These are phyloP conservation scores for Macrophya alboannulata DNA, from an alignment of 2,888 invertebrate species.

Conservation along the genomic window DNA sequence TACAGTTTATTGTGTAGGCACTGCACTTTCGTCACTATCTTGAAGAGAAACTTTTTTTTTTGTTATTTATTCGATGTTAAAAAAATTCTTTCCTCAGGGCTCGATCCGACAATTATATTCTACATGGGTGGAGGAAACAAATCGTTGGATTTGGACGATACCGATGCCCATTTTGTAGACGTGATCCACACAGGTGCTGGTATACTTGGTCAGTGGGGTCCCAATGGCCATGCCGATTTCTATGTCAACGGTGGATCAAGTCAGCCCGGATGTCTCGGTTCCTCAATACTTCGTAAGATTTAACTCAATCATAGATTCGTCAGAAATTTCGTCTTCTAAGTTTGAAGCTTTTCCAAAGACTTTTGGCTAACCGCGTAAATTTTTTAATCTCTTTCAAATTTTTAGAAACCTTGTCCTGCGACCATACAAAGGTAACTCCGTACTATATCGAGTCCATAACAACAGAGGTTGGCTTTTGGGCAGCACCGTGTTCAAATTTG, in stretches of 20 bases:
- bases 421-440: constrained; percentile 95
- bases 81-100: constrained; percentile 81
- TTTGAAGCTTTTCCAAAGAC: neutral
- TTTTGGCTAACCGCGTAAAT: neutral
- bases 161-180: constrained; percentile 92
- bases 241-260: constrained; percentile 95
- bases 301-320: constrained; percentile 16
- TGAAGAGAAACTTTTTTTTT: neutral
- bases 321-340: neutral
- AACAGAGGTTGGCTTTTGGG: constrained; percentile 90
- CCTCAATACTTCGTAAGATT: constrained; percentile 90
- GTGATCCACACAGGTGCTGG: constrained; percentile 93
- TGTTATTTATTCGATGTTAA: neutral
- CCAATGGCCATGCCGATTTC: constrained; percentile 94
- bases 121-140: constrained; percentile 91
- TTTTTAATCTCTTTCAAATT: constrained; percentile 64
- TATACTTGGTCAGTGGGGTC: constrained; percentile 94
- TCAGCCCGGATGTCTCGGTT: constrained; percentile 92
- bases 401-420: constrained; percentile 92
- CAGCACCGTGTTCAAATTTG: constrained; percentile 91
- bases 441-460: constrained; percentile 95
- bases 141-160: constrained; percentile 89
- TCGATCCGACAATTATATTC: constrained; percentile 93
- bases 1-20: neutral
- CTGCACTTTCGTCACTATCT: neutral